Conservation (phyloP, 2,797 vertebrate species). For the Acanthurus lineatus region DNA sequence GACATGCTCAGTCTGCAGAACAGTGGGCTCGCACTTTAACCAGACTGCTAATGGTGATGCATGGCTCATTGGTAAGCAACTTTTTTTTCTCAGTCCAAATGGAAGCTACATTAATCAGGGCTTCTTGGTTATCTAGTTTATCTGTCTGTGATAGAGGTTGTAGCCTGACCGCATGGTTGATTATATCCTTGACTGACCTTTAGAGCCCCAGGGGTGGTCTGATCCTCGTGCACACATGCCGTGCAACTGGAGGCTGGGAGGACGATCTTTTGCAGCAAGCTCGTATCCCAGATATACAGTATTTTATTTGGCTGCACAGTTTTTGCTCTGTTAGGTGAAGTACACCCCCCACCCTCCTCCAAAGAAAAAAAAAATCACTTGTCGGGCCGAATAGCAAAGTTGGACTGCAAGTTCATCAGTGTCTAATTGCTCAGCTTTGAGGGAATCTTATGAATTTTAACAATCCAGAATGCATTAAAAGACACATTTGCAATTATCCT, state of each 20-base stretch:
- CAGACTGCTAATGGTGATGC: constrained; percentile 59
- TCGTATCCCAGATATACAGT: background rate
- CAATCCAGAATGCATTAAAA: constrained; percentile 36
- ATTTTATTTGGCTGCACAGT: background rate
- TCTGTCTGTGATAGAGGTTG: constrained; percentile 54
- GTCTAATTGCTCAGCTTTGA: constrained; percentile 22
- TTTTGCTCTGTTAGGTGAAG: background rate
- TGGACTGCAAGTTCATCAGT: constrained; percentile 3
- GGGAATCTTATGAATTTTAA: constrained; percentile 30
- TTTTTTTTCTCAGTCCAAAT: constrained; percentile 22
- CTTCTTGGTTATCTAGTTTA: constrained; percentile 60
- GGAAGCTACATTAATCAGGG: constrained; percentile 56
- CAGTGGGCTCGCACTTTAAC: constrained; percentile 65
- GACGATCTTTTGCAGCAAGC: too few relatives aligned
- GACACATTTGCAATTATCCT: constrained; percentile 40
- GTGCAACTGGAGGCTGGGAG: background rate
- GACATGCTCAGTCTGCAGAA: constrained; percentile 63
- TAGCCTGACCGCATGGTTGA: constrained; percentile 61
- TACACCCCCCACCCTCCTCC: too few relatives aligned
- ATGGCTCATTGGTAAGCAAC: constrained; percentile 48
- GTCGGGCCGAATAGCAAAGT: background rate
- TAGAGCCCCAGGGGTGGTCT: constrained; percentile 47
- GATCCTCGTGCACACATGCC: constrained; percentile 31
- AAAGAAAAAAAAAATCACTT: background rate
- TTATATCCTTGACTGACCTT: constrained; percentile 62